Percentiles rank a stretch among this genome's conserved stretches.
phyloP scores from a whole-genome alignment of 1,140 invertebrate genomes.

The Archivesica marissinica region DNA sequence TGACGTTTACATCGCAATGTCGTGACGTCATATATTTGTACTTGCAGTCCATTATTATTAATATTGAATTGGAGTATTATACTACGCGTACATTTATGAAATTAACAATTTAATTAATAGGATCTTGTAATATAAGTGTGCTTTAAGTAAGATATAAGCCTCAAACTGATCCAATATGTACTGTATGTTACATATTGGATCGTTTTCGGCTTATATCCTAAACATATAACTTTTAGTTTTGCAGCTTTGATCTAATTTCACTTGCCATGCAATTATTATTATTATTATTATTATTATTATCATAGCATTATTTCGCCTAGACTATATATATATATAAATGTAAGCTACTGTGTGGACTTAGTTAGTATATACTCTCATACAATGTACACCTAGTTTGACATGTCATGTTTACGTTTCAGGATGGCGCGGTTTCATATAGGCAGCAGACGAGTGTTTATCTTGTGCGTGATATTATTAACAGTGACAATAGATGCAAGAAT shows the following conservation, averaged over 20 bases:
- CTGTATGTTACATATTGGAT: too few relatives aligned
- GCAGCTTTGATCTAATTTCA: neutral
- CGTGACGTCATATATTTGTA: too few relatives aligned
- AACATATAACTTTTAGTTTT: neutral
- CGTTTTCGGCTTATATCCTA: too few relatives aligned
- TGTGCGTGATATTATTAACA: neutral
- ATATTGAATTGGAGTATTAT: too few relatives aligned
- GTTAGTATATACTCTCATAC: neutral
- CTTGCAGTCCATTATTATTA: too few relatives aligned
- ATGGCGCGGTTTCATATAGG: neutral
- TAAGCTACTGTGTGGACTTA: neutral
- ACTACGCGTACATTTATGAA: too few relatives aligned
- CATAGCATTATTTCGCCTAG: neutral
- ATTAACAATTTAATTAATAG: too few relatives aligned
- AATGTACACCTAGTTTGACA: neutral
- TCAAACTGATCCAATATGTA: too few relatives aligned
- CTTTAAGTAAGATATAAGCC: too few relatives aligned
- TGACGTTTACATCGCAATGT: too few relatives aligned
- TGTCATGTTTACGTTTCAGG: constrained; percentile 21
- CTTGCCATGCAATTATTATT: neutral
- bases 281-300: neutral
- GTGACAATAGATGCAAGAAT: constrained; percentile 40
- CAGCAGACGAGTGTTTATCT: neutral
- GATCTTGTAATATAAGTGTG: too few relatives aligned
- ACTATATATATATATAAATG: neutral